These are phyloP conservation scores for Cygnus atratus DNA, from an alignment of 2,113 vertebrate species.

Conservation along the genomic window DNA sequence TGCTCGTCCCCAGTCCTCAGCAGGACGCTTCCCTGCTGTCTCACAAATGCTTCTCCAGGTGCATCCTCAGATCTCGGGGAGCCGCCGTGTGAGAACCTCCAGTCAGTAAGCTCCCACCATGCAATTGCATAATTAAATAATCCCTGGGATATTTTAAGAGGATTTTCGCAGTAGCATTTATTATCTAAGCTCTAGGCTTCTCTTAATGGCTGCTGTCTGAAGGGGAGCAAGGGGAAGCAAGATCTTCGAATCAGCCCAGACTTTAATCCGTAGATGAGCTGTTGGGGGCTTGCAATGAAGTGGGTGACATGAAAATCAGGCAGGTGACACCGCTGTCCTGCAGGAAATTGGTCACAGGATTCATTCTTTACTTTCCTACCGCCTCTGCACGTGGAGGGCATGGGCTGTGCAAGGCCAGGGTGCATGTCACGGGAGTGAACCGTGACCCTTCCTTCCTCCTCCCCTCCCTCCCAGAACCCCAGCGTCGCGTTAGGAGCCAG, in stretches of 20 bases:
- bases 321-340: background rate
- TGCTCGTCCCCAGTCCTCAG: background rate
- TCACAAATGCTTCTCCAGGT: background rate
- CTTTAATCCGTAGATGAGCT: background rate
- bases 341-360: background rate
- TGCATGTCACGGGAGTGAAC: too few relatives aligned
- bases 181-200: background rate
- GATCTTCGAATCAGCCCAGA: background rate
- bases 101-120: background rate
- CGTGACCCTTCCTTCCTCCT: too few relatives aligned
- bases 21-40: background rate
- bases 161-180: background rate
- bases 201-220: background rate
- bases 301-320: background rate
- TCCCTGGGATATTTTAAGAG: background rate
- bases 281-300: background rate
- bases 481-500: background rate
- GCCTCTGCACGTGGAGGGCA: background rate
- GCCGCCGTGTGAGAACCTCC: background rate
- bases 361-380: background rate
- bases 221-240: background rate
- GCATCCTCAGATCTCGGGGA: background rate
- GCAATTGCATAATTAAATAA: background rate
- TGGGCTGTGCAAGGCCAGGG: fast-evolving
- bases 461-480: background rate